A percentile compares a stretch with the other conserved stretches of the same genome.
Conservation (phyloP, 1,140 invertebrate species). For the Neocloeon triangulifer region DNA sequence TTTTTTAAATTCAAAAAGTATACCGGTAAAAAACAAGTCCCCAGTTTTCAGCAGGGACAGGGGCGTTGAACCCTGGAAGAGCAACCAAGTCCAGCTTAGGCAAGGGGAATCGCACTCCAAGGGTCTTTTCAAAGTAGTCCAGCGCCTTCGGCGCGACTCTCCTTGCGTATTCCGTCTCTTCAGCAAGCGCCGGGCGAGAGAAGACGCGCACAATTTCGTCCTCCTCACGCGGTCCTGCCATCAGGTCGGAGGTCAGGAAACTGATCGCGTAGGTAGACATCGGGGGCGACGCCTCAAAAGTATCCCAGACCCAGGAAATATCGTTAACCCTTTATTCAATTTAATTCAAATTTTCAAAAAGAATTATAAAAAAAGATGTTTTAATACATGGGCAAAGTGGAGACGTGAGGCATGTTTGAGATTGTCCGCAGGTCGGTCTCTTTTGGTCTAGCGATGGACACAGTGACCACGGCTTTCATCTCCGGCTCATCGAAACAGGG, state of each 20-base stretch:
- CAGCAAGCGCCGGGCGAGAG: slow-evolving; percentile 41
- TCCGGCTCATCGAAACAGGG: slow-evolving; percentile 84
- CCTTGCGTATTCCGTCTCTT: slow-evolving; percentile 33
- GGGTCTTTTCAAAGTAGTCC: slow-evolving; percentile 40
- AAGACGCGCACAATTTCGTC: slow-evolving; percentile 32
- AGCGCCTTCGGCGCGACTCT: slow-evolving; percentile 35
- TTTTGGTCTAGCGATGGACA: slow-evolving; percentile 34
- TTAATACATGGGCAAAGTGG: slow-evolving; percentile 27
- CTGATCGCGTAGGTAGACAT: slow-evolving; percentile 76
- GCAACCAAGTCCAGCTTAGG: slow-evolving; percentile 59
- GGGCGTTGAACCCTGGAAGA: slow-evolving; percentile 49
- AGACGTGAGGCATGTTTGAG: slow-evolving; percentile 34
- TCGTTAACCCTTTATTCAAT: slow-evolving; percentile 8
- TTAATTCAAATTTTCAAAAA: not conserved
- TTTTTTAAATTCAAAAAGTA: slow-evolving; percentile 5
- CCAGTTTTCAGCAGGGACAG: slow-evolving; percentile 43
- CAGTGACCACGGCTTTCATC: slow-evolving; percentile 47
- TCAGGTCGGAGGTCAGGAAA: slow-evolving; percentile 52
- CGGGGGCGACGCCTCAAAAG: slow-evolving; percentile 44
- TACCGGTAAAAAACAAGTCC: slow-evolving; percentile 55
- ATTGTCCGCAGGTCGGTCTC: slow-evolving; percentile 24
- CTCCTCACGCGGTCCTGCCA: slow-evolving; percentile 6
- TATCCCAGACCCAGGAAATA: slow-evolving; percentile 30
- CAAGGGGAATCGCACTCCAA: slow-evolving; percentile 42
- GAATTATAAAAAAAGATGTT: not conserved